Evolutionary conservation across 35 echinoderm and acorn worm species (phyloP).

Genomic region (Diadema setosum): DNA sequence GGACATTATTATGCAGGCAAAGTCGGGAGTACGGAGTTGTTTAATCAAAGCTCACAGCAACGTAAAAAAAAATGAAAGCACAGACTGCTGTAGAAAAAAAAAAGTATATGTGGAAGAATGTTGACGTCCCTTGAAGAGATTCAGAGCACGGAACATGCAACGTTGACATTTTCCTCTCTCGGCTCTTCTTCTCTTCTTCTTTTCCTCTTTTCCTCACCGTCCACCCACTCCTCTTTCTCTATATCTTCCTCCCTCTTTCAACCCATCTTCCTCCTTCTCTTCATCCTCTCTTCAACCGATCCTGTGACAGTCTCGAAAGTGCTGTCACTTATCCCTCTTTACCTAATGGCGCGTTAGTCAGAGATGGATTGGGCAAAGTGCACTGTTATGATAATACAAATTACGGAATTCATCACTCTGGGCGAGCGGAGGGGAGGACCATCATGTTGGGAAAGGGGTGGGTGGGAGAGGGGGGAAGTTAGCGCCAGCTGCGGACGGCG

Average conservation of each 20-base stretch:
- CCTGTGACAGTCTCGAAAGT: neutral
- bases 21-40: too few species aligned
- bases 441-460: too few species aligned
- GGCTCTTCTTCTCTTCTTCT: neutral
- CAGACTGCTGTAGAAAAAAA: too few species aligned
- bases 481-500: too few species aligned
- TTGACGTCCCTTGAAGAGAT: too few species aligned
- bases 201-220: neutral
- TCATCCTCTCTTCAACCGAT: neutral
- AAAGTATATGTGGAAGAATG: too few species aligned
- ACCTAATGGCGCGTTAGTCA: neutral
- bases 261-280: neutral
- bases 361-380: neutral
- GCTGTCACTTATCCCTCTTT: neutral
- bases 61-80: too few species aligned
- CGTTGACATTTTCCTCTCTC: too few species aligned
- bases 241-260: neutral
- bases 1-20: too few species aligned
- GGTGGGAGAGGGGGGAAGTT: too few species aligned
- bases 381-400: slow-evolving; percentile 5
- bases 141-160: too few species aligned
- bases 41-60: too few species aligned
- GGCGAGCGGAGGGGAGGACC: neutral
- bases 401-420: neutral
- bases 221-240: neutral